phyloP scores from a whole-genome alignment of 2,797 vertebrate genomes.

The Siniperca undulata region DNA sequence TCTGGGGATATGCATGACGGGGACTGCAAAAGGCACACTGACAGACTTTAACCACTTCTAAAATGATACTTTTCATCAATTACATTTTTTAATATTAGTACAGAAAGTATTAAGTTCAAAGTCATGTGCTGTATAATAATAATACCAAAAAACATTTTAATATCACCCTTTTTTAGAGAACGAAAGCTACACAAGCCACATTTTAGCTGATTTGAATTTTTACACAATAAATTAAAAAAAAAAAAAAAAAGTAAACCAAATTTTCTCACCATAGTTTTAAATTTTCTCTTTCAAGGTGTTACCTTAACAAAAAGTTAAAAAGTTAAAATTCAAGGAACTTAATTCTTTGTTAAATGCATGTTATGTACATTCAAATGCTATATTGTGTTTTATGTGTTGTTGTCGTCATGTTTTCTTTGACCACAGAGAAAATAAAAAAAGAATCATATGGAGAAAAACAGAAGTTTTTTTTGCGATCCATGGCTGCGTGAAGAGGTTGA shows the following conservation, averaged over 20 bases:
- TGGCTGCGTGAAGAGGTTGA: slow-evolving; percentile 29
- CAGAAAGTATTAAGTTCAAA: not conserved
- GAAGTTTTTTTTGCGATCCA: not conserved
- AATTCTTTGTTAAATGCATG: too few species aligned
- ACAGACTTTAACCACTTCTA: not conserved
- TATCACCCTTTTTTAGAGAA: not conserved
- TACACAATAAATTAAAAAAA: not conserved
- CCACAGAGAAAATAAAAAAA: not conserved
- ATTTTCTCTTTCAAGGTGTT: not conserved
- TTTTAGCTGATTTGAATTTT: not conserved
- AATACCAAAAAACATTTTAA: not conserved
- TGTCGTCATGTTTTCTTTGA: not conserved
- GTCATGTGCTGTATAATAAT: not conserved
- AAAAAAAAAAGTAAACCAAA: not conserved
- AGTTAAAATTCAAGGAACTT: not conserved
- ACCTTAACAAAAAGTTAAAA: not conserved
- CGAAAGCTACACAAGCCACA: not conserved
- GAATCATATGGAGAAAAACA: not conserved
- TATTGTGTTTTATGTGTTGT: not conserved
- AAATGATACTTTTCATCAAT: not conserved
- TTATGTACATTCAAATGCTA: not conserved
- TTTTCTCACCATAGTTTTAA: not conserved
- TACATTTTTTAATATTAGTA: not conserved
- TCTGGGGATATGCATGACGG: not conserved
- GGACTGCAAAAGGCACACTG: not conserved